Percentiles rank a stretch among this genome's conserved stretches.
These are phyloP conservation scores for Aphrophora alni DNA, from an alignment of 2,888 invertebrate genomes.

Conservation along the genomic window DNA sequence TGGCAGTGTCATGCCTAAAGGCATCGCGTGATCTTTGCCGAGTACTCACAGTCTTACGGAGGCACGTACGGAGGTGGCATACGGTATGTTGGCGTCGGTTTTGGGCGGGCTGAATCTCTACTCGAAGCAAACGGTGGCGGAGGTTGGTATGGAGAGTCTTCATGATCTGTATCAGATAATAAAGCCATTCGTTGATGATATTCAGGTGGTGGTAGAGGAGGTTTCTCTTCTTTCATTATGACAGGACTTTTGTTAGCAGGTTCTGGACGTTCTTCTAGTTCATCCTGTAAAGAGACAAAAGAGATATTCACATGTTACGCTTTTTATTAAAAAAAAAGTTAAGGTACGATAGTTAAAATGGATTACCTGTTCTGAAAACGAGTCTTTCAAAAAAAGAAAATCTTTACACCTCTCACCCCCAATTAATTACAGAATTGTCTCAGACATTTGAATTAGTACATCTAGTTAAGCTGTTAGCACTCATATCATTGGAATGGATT, in stretches of 20 bases:
- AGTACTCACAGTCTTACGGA: constrained; percentile 72
- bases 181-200: constrained; percentile 64
- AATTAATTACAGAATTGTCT: no score
- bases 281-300: constrained; percentile 64
- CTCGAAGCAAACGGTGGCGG: constrained; percentile 83
- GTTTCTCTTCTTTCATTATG: constrained; percentile 94
- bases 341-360: no score
- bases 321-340: no score
- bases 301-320: no score
- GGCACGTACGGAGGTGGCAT: constrained; percentile 98
- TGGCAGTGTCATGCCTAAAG: constrained; percentile 2
- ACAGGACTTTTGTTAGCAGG: constrained; percentile 91
- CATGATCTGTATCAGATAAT: constrained; percentile 50
- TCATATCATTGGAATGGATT: no score
- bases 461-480: no score
- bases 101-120: constrained; percentile 75
- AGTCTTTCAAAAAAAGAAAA: no score
- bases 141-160: constrained; percentile 85
- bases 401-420: no score
- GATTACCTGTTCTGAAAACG: no score
- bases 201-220: constrained; percentile 86
- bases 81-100: constrained; percentile 87
- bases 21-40: neutral
- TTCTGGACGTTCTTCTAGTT: constrained; percentile 86
- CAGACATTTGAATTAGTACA: no score